Percentiles rank a stretch among this genome's conserved stretches.
Evolutionary conservation across 2,888 invertebrate genomes (phyloP).

Genomic region (Acleris emargana): DNA sequence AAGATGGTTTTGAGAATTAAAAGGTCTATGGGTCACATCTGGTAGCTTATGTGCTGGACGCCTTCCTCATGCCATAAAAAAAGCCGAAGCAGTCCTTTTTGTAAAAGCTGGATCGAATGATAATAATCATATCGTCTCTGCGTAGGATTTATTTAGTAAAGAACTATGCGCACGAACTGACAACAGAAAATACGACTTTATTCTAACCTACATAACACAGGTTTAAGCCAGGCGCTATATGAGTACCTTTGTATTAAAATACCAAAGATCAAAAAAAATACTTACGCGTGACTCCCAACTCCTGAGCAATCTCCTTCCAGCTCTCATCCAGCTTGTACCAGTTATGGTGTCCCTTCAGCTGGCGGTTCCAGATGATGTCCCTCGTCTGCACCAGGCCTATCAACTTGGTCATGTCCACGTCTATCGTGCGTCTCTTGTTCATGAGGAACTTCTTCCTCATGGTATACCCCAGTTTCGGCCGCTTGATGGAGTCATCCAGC

Average conservation of each 20-base stretch:
- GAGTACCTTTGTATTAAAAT: not conserved
- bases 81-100: too few relatives aligned
- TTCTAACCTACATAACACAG: not conserved
- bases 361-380: slow-evolving; percentile 77
- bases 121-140: too few relatives aligned
- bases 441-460: slow-evolving; percentile 74
- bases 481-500: slow-evolving; percentile 71
- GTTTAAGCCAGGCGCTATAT: not conserved
- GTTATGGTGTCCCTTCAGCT: slow-evolving; percentile 75
- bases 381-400: slow-evolving; percentile 69
- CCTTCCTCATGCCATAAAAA: too few relatives aligned
- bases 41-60: too few relatives aligned
- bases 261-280: slow-evolving; percentile 28
- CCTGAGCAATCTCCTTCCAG: slow-evolving; percentile 76
- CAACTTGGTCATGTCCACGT: slow-evolving; percentile 73
- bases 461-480: slow-evolving; percentile 74
- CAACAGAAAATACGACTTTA: too few relatives aligned
- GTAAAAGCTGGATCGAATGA: too few relatives aligned
- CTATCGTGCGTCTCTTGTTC: slow-evolving; percentile 73
- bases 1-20: too few relatives aligned
- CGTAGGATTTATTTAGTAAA: too few relatives aligned
- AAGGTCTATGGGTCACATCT: too few relatives aligned
- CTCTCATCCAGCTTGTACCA: slow-evolving; percentile 78
- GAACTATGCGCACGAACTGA: too few relatives aligned
- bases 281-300: slow-evolving; percentile 75